Conservation (phyloP, 2,797 vertebrate species). For the Esox masquinongy region DNA sequence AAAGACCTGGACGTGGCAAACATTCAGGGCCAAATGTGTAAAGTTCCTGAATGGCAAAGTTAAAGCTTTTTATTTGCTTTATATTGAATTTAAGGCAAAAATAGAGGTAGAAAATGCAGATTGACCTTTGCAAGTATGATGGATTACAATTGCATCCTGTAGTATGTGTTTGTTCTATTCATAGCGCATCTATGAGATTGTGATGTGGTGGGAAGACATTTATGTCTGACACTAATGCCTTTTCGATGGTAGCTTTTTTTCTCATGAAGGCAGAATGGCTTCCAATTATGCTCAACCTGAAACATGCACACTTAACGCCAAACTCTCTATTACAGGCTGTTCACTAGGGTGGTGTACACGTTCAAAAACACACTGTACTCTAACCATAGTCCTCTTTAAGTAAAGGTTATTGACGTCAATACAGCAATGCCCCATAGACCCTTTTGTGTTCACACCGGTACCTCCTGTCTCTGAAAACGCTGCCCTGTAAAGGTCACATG, state of each 20-base stretch:
- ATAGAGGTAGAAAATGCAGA: no score
- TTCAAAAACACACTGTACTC: neutral
- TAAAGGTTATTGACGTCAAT: conserved; percentile 37
- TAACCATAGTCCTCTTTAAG: neutral
- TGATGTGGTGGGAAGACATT: neutral
- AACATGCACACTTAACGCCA: neutral
- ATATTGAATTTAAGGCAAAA: no score
- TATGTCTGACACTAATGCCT: neutral
- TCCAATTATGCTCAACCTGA: neutral
- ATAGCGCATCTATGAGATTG: neutral
- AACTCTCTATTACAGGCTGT: no score
- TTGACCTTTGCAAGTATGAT: neutral
- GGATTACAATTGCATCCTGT: neutral
- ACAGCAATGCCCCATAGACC: conserved; percentile 1
- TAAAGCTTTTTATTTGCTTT: no score
- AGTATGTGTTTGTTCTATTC: neutral
- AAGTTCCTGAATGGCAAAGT: no score
- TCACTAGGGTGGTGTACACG: no score
- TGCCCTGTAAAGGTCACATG: conserved; percentile 36
- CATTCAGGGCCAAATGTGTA: no score
- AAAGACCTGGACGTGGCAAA: no score
- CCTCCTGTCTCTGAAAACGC: conserved; percentile 1
- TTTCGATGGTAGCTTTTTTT: neutral
- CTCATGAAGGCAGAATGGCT: neutral
- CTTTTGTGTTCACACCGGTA: neutral